These are phyloP conservation scores for Venustaconcha ellipsiformis DNA, from an alignment of 1,140 invertebrate species.

Conservation along the genomic window DNA sequence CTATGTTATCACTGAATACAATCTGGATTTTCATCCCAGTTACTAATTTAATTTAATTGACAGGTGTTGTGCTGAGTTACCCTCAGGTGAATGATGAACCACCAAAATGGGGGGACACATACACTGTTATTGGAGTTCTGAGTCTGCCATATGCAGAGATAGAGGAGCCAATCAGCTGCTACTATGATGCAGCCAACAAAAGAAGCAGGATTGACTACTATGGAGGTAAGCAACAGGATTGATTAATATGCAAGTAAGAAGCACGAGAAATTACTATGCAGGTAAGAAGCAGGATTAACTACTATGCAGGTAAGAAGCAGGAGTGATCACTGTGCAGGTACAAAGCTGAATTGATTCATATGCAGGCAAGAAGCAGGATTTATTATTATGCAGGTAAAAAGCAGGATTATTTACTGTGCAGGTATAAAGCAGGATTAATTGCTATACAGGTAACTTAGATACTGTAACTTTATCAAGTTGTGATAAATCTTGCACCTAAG, in stretches of 20 bases:
- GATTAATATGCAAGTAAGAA: slow-evolving; percentile 85
- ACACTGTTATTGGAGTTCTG: slow-evolving; percentile 47
- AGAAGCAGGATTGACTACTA: slow-evolving; percentile 70
- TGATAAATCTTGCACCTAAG: not conserved
- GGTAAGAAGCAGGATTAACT: slow-evolving; percentile 86
- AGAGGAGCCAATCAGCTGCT: slow-evolving; percentile 85
- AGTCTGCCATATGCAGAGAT: slow-evolving; percentile 94
- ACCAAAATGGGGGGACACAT: slow-evolving; percentile 44
- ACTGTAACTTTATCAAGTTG: not conserved
- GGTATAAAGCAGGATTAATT: slow-evolving; percentile 86
- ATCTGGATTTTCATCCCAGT: too few species aligned
- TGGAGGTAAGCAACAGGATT: slow-evolving; percentile 78
- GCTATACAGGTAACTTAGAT: slow-evolving; percentile 82
- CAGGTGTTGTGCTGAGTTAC: too few species aligned
- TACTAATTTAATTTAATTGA: too few species aligned
- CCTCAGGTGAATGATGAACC: slow-evolving; percentile 13
- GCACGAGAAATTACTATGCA: slow-evolving; percentile 93
- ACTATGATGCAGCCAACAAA: slow-evolving; percentile 81
- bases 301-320: slow-evolving; percentile 87
- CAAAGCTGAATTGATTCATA: too few species aligned
- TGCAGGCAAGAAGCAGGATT: slow-evolving; percentile 78
- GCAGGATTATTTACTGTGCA: slow-evolving; percentile 94
- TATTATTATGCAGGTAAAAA: slow-evolving; percentile 89
- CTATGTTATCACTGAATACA: too few species aligned
- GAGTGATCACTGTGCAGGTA: too few species aligned